Evolutionary conservation across 1,140 invertebrate species (phyloP).

Genomic region (Drosophila subobscura): DNA sequence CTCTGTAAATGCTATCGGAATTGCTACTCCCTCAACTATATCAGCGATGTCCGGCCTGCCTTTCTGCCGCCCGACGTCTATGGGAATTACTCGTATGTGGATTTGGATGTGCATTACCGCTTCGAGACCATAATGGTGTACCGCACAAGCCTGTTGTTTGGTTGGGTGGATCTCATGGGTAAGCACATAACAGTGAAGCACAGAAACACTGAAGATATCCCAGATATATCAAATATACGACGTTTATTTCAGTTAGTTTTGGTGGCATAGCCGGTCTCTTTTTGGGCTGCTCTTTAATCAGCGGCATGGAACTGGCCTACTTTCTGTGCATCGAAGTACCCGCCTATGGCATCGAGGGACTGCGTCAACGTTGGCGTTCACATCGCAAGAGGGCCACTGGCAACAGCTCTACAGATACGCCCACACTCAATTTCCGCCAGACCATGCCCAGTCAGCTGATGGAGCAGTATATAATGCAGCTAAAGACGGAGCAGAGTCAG

Average conservation of each 20-base stretch:
- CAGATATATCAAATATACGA: too few species aligned
- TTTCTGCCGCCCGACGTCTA: slow-evolving; percentile 65
- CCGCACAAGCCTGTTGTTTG: slow-evolving; percentile 76
- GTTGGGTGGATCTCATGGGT: slow-evolving; percentile 82
- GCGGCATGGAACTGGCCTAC: slow-evolving; percentile 89
- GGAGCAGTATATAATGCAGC: slow-evolving; percentile 66
- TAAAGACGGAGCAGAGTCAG: slow-evolving; percentile 46
- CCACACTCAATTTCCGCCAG: slow-evolving; percentile 48
- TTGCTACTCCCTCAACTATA: slow-evolving; percentile 77
- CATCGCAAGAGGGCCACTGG: not conserved
- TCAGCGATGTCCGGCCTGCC: slow-evolving; percentile 72
- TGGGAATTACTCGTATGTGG: slow-evolving; percentile 69
- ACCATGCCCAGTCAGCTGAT: slow-evolving; percentile 54
- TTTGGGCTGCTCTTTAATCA: slow-evolving; percentile 89
- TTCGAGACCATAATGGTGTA: slow-evolving; percentile 79
- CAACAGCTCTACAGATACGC: slow-evolving; percentile 26
- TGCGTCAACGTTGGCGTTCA: slow-evolving; percentile 46
- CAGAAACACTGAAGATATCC: not conserved
- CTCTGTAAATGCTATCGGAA: slow-evolving; percentile 78
- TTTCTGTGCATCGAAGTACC: slow-evolving; percentile 86
- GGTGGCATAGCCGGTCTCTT: slow-evolving; percentile 90
- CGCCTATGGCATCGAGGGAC: slow-evolving; percentile 41
- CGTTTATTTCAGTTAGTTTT: slow-evolving; percentile 86
- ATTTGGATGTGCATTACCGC: slow-evolving; percentile 76
- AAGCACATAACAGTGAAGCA: slow-evolving; percentile 12